Base-by-base conservation (phyloP, 1,140 invertebrate genomes). In the Trichoplusia ni region DNA sequence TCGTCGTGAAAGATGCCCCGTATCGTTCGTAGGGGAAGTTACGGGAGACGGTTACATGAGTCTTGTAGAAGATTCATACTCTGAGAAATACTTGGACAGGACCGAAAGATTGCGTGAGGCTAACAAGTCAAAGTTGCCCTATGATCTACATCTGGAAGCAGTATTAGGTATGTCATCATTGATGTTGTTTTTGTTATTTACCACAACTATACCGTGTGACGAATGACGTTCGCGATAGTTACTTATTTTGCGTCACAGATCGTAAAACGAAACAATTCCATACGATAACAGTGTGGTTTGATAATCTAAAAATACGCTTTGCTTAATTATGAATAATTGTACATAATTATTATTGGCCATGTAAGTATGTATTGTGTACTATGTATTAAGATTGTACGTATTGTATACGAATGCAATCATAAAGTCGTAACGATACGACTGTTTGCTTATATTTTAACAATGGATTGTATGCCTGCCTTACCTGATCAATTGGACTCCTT, bases 11-110 rank as follows among this genome's bases (percentile, higher is more conserved):
- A 94, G 96, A 65, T 99, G 98, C 86, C 96, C 97, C 1, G 94
- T 99, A 5, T 96, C 95, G 77, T 96, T 98, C 91, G 98, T 99
- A 4, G 98, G 98, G 0, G 94, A 95, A 66, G 96, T 99, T 0
- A 98, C 97, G 0, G 96, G 95, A 4, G 94, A 95, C 87, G 96
- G 97, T 27, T 95, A 94, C 81, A 97, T 97, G 31, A 94, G 95
- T 67, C 89, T 97, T 0, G 89, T 95, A 2, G 95, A 96, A 81
- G 92, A 94, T 64, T 87, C 84, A 1, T 86, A 90, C 29, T 92
- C 92, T 3, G 74, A 91, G 16, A 64, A 77, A 8, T 90, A 91
- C 27, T 25, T 87, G 23, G 82, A 73, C 31, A 73, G 79, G 63
- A 35, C 60, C 3, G 71, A 75, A 21, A 78, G 76, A 33, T 23